phyloP scores from a whole-genome alignment of 2,113 vertebrate genomes.

The Gasterosteus nipponicus region DNA sequence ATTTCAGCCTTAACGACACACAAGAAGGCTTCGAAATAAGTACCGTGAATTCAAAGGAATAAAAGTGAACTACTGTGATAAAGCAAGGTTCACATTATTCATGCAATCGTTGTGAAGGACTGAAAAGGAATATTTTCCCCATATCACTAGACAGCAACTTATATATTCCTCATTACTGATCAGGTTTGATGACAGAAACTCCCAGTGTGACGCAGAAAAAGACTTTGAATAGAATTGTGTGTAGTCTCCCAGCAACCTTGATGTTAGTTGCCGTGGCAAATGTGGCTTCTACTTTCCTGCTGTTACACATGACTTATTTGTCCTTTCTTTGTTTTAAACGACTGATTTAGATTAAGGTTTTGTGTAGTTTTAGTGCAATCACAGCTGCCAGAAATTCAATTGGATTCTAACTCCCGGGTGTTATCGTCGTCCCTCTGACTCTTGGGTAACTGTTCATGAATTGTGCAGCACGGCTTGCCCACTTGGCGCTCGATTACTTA shows the following conservation, averaged over 20 bases:
- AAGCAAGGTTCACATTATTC: slow-evolving; percentile 56
- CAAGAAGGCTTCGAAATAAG: slow-evolving; percentile 6
- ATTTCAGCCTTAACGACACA: slow-evolving; percentile 23
- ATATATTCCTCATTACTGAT: slow-evolving; percentile 17
- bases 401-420: slow-evolving; percentile 19
- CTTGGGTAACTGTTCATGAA: slow-evolving; percentile 78
- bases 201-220: neutral
- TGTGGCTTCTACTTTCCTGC: neutral
- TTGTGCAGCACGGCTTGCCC: slow-evolving; percentile 75
- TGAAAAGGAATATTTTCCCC: slow-evolving; percentile 54
- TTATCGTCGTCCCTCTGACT: slow-evolving; percentile 59
- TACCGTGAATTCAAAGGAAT: slow-evolving; percentile 25
- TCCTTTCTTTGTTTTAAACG: neutral
- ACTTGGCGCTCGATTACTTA: slow-evolving; percentile 76
- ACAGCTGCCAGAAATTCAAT: slow-evolving; percentile 1
- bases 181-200: neutral
- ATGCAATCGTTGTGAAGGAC: slow-evolving; percentile 63
- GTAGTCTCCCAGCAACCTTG: neutral
- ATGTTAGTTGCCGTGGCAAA: slow-evolving; percentile 23
- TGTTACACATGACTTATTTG: neutral
- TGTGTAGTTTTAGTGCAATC: slow-evolving; percentile 5
- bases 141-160: slow-evolving; percentile 8
- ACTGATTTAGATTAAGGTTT: neutral
- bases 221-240: neutral
- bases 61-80: slow-evolving; percentile 66